Evolutionary conservation across 23 tunicate genomes (phyloP).

Genomic region (Trididemnum clinides): DNA sequence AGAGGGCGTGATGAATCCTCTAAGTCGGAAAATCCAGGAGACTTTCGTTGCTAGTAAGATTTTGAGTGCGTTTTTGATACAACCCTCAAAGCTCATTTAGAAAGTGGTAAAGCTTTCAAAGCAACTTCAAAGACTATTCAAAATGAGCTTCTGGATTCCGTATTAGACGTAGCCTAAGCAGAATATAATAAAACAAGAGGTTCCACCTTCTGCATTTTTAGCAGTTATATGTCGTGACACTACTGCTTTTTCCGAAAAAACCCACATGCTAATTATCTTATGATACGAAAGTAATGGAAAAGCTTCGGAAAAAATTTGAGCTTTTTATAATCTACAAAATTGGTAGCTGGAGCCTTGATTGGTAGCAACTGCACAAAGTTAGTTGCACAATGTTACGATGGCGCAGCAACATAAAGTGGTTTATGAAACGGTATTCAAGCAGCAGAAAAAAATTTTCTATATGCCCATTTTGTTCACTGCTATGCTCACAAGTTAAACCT

Average conservation of each 20-base stretch:
- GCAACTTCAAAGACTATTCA: not conserved
- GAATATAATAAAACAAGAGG: not conserved
- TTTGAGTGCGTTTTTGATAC: not conserved
- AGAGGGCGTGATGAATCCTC: constrained; percentile 21
- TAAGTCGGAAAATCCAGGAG: constrained; percentile 10
- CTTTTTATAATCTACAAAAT: constrained; percentile 9
- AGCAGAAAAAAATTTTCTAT: not conserved
- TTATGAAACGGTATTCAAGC: not conserved
- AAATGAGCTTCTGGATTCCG: not conserved
- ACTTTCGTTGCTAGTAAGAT: not conserved
- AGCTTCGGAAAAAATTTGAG: not conserved
- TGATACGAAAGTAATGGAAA: not conserved
- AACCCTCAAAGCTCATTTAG: not conserved
- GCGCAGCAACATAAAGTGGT: not conserved
- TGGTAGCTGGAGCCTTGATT: too few species aligned
- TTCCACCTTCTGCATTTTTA: not conserved
- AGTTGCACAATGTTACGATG: constrained; percentile 9
- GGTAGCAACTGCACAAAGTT: too few species aligned
- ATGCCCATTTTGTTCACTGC: constrained; percentile 8
- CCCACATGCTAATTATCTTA: not conserved
- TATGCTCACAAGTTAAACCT: not conserved
- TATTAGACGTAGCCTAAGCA: not conserved
- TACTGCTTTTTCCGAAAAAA: constrained; percentile 2
- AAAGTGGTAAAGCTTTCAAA: not conserved
- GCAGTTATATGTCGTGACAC: constrained; percentile 8